Percentiles rank a stretch among this genome's conserved stretches.
phyloP scores from a whole-genome alignment of 53 echinoderm and acorn worm species.

The Zoroaster sp. region DNA sequence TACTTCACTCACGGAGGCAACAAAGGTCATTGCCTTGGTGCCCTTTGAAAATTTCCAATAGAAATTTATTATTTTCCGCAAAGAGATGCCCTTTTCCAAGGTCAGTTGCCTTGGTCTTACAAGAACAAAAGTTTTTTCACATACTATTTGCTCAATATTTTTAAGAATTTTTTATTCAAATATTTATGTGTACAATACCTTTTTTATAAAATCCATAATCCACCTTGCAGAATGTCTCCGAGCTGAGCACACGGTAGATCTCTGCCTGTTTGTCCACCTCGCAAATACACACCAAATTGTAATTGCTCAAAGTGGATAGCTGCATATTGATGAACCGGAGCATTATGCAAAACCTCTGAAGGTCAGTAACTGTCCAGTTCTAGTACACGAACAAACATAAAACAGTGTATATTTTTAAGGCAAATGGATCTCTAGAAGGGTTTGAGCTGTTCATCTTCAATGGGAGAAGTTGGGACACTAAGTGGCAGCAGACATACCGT shows the following conservation, averaged over 20 bases:
- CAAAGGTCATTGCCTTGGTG: background rate
- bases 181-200: too few relatives aligned
- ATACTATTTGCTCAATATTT: too few relatives aligned
- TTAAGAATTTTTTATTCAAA: too few relatives aligned
- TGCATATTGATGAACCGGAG: constrained; percentile 17
- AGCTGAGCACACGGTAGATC: background rate
- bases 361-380: background rate
- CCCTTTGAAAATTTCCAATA: background rate
- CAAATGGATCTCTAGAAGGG: background rate
- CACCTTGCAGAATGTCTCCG: constrained; percentile 6
- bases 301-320: background rate
- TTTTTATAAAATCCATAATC: too few relatives aligned
- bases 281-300: background rate
- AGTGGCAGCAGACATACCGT: background rate
- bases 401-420: background rate
- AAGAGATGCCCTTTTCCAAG: background rate
- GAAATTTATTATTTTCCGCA: background rate
- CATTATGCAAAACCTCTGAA: constrained; percentile 18
- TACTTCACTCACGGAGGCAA: background rate
- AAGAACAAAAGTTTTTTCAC: background rate
- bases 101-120: background rate
- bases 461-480: background rate
- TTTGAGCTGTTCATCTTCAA: too few relatives aligned
- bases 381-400: background rate
- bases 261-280: background rate